phyloP scores from a whole-genome alignment of 2,113 vertebrate species.

The Lamprologus callipterus region DNA sequence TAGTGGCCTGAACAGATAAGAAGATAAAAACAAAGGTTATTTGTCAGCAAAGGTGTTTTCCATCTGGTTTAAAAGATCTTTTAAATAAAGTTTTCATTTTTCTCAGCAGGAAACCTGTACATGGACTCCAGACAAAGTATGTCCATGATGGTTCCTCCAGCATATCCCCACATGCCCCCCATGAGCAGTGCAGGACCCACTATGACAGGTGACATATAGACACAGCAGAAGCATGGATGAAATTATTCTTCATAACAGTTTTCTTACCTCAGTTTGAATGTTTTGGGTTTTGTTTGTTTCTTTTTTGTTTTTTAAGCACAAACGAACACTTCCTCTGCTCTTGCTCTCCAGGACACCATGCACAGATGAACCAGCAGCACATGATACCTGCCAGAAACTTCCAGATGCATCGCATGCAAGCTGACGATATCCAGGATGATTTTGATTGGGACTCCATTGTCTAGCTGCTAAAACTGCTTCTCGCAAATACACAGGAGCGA shows the following conservation, averaged over 20 bases:
- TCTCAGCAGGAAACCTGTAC: slow-evolving; percentile 79
- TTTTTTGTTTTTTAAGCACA: not conserved
- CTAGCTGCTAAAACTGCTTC: slow-evolving; percentile 52
- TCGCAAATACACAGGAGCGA: slow-evolving; percentile 20
- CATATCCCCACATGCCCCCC: slow-evolving; percentile 81
- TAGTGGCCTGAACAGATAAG: not conserved
- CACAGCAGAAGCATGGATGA: not conserved
- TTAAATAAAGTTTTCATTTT: not conserved
- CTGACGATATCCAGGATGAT: slow-evolving; percentile 89
- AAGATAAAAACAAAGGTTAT: not conserved
- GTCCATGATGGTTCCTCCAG: slow-evolving; percentile 86
- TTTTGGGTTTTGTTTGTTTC: not conserved
- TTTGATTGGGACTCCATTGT: slow-evolving; percentile 95
- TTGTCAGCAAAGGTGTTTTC: not conserved
- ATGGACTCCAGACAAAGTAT: slow-evolving; percentile 86
- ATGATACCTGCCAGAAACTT: slow-evolving; percentile 86
- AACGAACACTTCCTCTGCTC: not conserved
- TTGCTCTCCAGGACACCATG: slow-evolving; percentile 75
- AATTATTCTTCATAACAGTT: not conserved
- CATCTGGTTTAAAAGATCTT: not conserved
- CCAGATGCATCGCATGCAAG: slow-evolving; percentile 85
- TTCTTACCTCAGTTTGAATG: not conserved
- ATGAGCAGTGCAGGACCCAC: slow-evolving; percentile 80
- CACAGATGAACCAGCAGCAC: slow-evolving; percentile 88
- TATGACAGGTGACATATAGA: slow-evolving; percentile 73